Evolutionary conservation across 2,888 invertebrate genomes (phyloP).

Genomic region (Danaus chrysippus): DNA sequence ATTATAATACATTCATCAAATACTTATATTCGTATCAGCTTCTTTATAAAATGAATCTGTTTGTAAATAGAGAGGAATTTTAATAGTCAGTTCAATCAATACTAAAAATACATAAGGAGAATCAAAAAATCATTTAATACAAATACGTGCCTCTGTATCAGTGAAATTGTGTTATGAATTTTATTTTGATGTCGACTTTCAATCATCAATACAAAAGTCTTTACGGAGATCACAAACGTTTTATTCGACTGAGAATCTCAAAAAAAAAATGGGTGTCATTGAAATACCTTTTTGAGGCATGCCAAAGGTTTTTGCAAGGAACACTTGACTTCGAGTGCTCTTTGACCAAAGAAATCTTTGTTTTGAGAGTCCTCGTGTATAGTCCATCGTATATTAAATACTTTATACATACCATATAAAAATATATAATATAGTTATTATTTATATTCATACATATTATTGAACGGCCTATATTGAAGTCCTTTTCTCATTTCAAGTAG

Average conservation of each 20-base stretch:
- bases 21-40: too few relatives aligned
- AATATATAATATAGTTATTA: too few relatives aligned
- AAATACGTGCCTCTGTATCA: neutral
- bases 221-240: slow-evolving; percentile 20
- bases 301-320: slow-evolving; percentile 21
- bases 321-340: slow-evolving; percentile 26
- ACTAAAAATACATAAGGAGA: neutral
- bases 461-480: too few relatives aligned
- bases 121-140: neutral
- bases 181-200: slow-evolving; percentile 1
- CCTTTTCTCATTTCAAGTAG: too few relatives aligned
- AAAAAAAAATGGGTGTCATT: slow-evolving; percentile 23
- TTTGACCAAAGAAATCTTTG: slow-evolving; percentile 25
- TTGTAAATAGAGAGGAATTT: too few relatives aligned
- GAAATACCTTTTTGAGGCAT: slow-evolving; percentile 22
- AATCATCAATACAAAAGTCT: slow-evolving; percentile 8
- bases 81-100: neutral
- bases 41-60: too few relatives aligned
- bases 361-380: slow-evolving; percentile 17
- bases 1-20: too few relatives aligned
- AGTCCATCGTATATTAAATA: neutral
- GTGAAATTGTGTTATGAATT: neutral
- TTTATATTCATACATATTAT: too few relatives aligned
- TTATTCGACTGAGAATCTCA: slow-evolving; percentile 21
- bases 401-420: too few relatives aligned